phyloP scores from a whole-genome alignment of 2,113 vertebrate species.

The Pica pica region DNA sequence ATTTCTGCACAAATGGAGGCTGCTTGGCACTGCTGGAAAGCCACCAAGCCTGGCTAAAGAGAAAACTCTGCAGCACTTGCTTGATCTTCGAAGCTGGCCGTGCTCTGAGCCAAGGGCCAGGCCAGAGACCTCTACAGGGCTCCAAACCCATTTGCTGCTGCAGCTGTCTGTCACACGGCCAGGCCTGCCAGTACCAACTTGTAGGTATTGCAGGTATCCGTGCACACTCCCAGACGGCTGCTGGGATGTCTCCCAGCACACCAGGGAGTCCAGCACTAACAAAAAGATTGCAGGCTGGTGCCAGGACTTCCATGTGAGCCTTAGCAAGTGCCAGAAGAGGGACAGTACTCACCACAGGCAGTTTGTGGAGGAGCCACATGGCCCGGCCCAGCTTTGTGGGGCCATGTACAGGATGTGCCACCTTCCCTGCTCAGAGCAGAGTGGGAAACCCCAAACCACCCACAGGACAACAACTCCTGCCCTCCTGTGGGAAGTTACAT shows the following conservation, averaged over 20 bases:
- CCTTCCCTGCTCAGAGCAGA: not conserved
- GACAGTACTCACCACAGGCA: not conserved
- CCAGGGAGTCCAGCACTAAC: not conserved
- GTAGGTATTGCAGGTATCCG: accelerated
- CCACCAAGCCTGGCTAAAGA: not conserved
- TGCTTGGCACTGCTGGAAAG: not conserved
- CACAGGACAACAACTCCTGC: not conserved
- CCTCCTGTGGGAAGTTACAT: accelerated
- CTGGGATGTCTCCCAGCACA: accelerated
- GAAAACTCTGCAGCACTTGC: not conserved
- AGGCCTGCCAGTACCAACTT: not conserved
- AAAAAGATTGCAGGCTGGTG: not conserved
- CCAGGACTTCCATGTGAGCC: not conserved
- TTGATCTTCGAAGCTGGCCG: not conserved
- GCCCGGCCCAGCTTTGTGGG: not conserved
- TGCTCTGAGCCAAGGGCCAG: not conserved
- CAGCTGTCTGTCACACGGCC: accelerated
- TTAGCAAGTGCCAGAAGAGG: not conserved
- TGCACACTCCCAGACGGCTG: not conserved
- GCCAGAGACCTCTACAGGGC: not conserved
- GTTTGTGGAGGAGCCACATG: accelerated
- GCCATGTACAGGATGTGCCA: accelerated
- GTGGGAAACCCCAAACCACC: not conserved
- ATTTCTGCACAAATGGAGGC: not conserved
- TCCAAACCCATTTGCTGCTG: accelerated